A percentile compares a stretch with the other conserved stretches of the same genome.
These are phyloP conservation scores for Dendroctonus ponderosae DNA, from an alignment of 1,140 invertebrate genomes.

Conservation along the genomic window DNA sequence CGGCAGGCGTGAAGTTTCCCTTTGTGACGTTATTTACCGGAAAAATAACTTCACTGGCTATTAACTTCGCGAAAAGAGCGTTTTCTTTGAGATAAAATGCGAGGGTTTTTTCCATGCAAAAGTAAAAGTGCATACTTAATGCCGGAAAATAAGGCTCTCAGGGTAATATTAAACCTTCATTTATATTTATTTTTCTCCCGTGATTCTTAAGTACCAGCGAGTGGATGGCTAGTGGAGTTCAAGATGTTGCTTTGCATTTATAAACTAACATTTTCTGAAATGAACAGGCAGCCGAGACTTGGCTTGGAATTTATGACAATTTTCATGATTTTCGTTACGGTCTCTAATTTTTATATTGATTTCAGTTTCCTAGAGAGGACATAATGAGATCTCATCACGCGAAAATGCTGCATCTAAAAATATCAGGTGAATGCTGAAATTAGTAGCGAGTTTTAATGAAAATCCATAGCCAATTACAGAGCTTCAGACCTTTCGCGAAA, in stretches of 20 bases:
- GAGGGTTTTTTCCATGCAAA: slow-evolving; percentile 12
- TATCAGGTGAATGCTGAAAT: slow-evolving; percentile 34
- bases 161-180: slow-evolving; percentile 7
- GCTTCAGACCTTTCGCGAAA: slow-evolving; percentile 34
- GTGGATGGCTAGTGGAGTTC: no score
- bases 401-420: slow-evolving; percentile 25
- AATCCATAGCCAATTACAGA: slow-evolving; percentile 39
- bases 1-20: slow-evolving; percentile 30
- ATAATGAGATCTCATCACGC: slow-evolving; percentile 19
- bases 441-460: slow-evolving; percentile 34
- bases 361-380: not conserved
- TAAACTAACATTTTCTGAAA: no score
- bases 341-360: no score
- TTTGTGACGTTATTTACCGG: slow-evolving; percentile 35
- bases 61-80: slow-evolving; percentile 28
- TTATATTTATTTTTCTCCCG: not conserved
- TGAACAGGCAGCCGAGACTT: no score
- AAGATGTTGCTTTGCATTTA: no score
- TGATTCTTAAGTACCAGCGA: slow-evolving; percentile 5
- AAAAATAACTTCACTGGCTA: slow-evolving; percentile 33
- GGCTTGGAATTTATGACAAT: no score
- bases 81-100: slow-evolving; percentile 26
- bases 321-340: no score
- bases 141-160: slow-evolving; percentile 22
- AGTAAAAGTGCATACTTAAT: slow-evolving; percentile 35